phyloP scores from a whole-genome alignment of 2,888 invertebrate species.

The Drosophila recens region DNA sequence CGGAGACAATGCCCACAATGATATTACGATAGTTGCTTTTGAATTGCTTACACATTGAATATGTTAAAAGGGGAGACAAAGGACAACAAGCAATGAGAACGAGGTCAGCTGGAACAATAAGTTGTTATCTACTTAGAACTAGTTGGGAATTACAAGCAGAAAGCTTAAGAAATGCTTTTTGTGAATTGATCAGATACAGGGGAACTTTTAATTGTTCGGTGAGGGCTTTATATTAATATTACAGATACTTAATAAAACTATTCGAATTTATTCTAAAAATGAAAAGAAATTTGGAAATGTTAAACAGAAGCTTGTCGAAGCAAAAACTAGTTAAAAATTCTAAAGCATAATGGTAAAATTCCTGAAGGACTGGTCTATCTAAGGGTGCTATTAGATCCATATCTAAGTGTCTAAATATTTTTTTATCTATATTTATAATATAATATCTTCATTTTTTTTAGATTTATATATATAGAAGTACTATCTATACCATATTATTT shows the following conservation, averaged over 20 bases:
- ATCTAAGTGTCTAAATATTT: too few species aligned
- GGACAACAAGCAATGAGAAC: constrained; percentile 7
- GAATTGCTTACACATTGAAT: constrained; percentile 36
- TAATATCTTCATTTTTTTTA: too few species aligned
- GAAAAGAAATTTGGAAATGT: too few species aligned
- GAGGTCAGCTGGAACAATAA: not conserved
- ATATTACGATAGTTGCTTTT: constrained; percentile 35
- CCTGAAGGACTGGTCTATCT: too few species aligned
- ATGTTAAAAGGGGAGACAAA: not conserved
- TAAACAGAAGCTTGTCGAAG: too few species aligned
- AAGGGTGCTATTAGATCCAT: too few species aligned
- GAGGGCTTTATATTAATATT: not conserved
- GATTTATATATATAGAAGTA: too few species aligned
- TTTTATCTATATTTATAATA: too few species aligned
- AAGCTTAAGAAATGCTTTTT: not conserved
- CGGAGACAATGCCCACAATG: constrained; percentile 39
- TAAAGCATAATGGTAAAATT: too few species aligned
- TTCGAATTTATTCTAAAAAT: too few species aligned
- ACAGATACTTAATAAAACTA: not conserved
- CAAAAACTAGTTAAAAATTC: too few species aligned
- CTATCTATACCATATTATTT: too few species aligned
- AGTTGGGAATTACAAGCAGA: constrained; percentile 2
- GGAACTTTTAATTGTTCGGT: not conserved
- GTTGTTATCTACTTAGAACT: not conserved
- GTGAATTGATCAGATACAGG: not conserved